Evolutionary conservation across 1,140 invertebrate genomes (phyloP).

Genomic region (Hestina assimilis): DNA sequence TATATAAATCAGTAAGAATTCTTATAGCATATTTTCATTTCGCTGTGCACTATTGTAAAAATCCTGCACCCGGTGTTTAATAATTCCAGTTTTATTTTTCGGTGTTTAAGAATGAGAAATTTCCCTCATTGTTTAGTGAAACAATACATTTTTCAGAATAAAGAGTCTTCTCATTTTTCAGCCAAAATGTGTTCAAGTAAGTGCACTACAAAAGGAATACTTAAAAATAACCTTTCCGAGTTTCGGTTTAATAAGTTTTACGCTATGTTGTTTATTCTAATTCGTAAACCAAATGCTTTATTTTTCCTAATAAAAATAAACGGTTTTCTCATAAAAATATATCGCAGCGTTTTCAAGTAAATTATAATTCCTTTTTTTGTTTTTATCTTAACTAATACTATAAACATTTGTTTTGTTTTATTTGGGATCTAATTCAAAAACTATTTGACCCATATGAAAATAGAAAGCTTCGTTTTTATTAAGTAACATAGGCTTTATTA

Average conservation of each 20-base stretch:
- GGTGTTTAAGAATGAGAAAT: constrained; percentile 13
- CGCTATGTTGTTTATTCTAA: constrained; percentile 18
- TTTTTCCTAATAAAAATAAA: too few species aligned
- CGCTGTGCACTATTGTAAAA: neutral
- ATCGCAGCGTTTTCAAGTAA: too few species aligned
- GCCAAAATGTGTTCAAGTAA: constrained; percentile 30
- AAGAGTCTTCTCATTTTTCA: constrained; percentile 29
- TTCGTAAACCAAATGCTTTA: constrained; percentile 1
- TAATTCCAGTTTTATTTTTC: constrained; percentile 13
- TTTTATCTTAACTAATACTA: too few species aligned
- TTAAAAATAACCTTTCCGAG: constrained; percentile 24
- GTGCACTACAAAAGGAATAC: constrained; percentile 22
- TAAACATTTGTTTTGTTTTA: too few species aligned
- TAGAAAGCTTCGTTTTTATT: too few species aligned
- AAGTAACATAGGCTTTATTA: too few species aligned
- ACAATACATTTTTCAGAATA: constrained; percentile 28
- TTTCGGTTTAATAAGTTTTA: constrained; percentile 22
- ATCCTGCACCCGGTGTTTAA: constrained; percentile 4
- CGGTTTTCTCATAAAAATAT: too few species aligned
- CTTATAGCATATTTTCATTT: neutral
- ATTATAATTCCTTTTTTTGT: too few species aligned
- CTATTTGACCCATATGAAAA: too few species aligned
- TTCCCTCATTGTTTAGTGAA: constrained; percentile 17
- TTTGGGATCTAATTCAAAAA: too few species aligned
- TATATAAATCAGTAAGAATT: too few species aligned